Evolutionary conservation across 2,797 vertebrate genomes (phyloP).

Genomic region (Rhinophrynus dorsalis): DNA sequence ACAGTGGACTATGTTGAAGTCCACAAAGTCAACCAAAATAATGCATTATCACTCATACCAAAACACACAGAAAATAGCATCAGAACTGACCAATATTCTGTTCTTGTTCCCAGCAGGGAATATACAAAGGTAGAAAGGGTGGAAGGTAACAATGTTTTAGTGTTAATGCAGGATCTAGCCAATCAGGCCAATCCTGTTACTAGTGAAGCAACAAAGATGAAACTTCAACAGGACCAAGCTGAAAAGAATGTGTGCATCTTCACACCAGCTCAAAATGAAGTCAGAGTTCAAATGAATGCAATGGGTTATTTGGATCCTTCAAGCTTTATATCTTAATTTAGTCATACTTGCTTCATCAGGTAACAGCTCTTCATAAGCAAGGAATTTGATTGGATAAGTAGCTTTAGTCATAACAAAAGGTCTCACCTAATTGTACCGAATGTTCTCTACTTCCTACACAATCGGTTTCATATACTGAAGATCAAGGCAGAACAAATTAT

Average conservation of each 20-base stretch:
- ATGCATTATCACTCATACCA: slow-evolving; percentile 74
- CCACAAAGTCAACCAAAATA: slow-evolving; percentile 76
- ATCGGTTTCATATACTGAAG: slow-evolving; percentile 41
- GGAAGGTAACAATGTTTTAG: slow-evolving; percentile 68
- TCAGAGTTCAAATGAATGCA: slow-evolving; percentile 51
- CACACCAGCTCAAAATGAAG: slow-evolving; percentile 42
- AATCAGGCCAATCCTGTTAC: slow-evolving; percentile 47
- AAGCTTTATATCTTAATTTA: slow-evolving; percentile 65
- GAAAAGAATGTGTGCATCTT: slow-evolving; percentile 60
- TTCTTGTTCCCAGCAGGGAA: slow-evolving; percentile 64
- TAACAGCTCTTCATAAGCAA: too few species aligned
- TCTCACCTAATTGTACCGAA: background rate
- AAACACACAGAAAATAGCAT: slow-evolving; percentile 58
- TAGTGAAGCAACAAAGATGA: slow-evolving; percentile 55
- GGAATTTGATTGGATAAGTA: slow-evolving; percentile 5
- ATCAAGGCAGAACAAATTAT: slow-evolving; percentile 49
- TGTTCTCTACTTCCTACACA: background rate
- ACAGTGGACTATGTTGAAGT: slow-evolving; percentile 85
- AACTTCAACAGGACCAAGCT: slow-evolving; percentile 47
- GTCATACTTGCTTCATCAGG: slow-evolving; percentile 50
- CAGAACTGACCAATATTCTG: slow-evolving; percentile 46
- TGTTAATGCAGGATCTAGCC: slow-evolving; percentile 72
- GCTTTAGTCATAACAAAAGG: background rate
- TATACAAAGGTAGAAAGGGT: slow-evolving; percentile 85
- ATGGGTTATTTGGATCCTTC: slow-evolving; percentile 86